phyloP scores from a whole-genome alignment of 2,113 vertebrate species.

The Falcunculus frontatus region DNA sequence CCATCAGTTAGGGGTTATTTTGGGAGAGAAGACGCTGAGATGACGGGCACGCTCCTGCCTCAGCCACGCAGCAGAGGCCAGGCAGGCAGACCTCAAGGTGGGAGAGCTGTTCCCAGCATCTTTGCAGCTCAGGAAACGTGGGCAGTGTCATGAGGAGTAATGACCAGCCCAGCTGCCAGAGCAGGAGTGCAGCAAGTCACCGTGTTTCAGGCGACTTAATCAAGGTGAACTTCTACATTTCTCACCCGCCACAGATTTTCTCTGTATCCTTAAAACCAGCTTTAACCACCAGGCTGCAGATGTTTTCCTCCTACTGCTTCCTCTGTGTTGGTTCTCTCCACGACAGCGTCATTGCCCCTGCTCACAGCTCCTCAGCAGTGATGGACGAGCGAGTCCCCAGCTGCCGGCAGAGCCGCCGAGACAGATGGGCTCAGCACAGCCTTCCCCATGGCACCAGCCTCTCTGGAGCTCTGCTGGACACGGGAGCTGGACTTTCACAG shows the following conservation, averaged over 20 bases:
- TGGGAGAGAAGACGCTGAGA: not conserved
- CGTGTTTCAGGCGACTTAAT: not conserved
- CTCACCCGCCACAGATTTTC: not conserved
- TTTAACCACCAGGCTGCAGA: not conserved
- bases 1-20: not conserved
- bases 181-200: not conserved
- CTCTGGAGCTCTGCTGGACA: not conserved
- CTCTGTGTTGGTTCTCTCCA: not conserved
- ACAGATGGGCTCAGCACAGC: not conserved
- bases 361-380: not conserved
- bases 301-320: not conserved
- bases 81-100: not conserved
- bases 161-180: not conserved
- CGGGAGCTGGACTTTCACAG: rapidly evolving
- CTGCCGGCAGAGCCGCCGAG: not conserved
- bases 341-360: not conserved
- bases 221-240: not conserved
- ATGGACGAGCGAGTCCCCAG: not conserved
- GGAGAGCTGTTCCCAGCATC: not conserved
- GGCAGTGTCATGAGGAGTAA: not conserved
- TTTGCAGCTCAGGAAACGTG: not conserved
- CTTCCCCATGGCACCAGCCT: not conserved
- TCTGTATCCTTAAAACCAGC: not conserved
- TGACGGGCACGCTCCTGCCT: not conserved
- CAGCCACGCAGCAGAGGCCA: not conserved